Evolutionary conservation across 2,113 vertebrate genomes (phyloP).

Genomic region (Macquaria ambigua): DNA sequence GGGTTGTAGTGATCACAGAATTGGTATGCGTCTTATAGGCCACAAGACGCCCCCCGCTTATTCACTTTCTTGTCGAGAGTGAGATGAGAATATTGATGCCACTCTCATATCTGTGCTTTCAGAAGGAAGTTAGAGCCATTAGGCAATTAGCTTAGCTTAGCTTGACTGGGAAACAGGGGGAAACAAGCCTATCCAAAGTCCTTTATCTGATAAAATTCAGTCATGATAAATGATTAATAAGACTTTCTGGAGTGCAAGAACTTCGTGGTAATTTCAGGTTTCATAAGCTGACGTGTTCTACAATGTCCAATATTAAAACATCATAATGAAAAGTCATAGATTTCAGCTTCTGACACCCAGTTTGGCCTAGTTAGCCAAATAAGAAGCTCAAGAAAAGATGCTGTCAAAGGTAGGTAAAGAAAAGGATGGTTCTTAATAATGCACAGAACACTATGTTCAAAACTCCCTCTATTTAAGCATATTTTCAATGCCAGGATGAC

Average conservation of each 20-base stretch:
- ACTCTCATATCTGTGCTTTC: no score
- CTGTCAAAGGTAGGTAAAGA: neutral
- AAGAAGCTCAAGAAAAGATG: neutral
- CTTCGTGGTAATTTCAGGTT: neutral
- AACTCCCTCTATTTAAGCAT: neutral
- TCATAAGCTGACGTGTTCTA: neutral
- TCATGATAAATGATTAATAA: neutral
- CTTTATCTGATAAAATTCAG: neutral
- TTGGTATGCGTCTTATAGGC: no score
- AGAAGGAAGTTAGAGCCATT: no score
- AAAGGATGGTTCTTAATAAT: neutral
- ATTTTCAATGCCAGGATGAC: conserved; percentile 20
- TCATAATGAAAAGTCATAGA: neutral
- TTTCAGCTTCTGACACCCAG: neutral
- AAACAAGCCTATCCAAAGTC: no score
- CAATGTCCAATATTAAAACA: neutral
- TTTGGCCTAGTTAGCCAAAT: neutral
- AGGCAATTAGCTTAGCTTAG: no score
- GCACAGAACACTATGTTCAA: neutral
- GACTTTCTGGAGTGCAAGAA: neutral
- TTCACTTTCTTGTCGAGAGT: no score
- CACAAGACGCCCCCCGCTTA: no score
- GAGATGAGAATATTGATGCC: no score
- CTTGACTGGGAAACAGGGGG: no score
- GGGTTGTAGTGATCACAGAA: no score